Base-by-base conservation (phyloP, 2,113 vertebrate genomes). In the Ageneiosus marmoratus region DNA sequence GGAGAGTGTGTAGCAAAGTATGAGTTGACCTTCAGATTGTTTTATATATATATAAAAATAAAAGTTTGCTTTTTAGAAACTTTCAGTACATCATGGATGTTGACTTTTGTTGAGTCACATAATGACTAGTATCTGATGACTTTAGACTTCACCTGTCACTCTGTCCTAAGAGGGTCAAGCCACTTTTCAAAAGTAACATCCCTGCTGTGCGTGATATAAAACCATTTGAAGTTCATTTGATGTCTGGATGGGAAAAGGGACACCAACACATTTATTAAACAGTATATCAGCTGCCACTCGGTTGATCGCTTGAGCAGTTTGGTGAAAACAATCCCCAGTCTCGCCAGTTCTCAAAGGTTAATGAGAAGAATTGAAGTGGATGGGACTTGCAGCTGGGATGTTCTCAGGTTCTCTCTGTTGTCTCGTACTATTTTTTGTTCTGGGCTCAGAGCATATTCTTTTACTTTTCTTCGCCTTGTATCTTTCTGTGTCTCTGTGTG, bases 331-430 rank as follows among this genome's bases (percentile, higher is more conserved):
- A 79, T 84, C 83, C 76, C 78, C 51, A 77, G 81, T 67, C 72
- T n/a, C 67, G 81, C 56, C 72, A 48, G 76, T 58, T 20, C 55
- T 72, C 67, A 86, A 90, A 89, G 90, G 89, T 89, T 90, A 90
- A 81, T 55, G 75, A 67, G 87, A 29, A 89, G 90, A 89, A 90
- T 86, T 87, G 80, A 77, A 90, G 92, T 89, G 77, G 84, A 79
- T 83, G 89, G 88, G 90, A 92, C 73, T 32, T 29, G 34, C 74
- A 77, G 73, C 74, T 77, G 62, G 73, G 82, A 83, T 56, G 62
- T 69, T 77, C 60, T 77, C 56, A 70, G 37, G 53, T 82, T 74
- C 65, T 70, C 63, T 70, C 37, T 80, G 46, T 24, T 10, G 16
- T 65, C 29, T 62, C n/a, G 11, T n/a, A 53, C 73, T 53, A 16